Conservation (phyloP, 2,888 invertebrate genomes). For the Cryptocheilus praepositus region DNA sequence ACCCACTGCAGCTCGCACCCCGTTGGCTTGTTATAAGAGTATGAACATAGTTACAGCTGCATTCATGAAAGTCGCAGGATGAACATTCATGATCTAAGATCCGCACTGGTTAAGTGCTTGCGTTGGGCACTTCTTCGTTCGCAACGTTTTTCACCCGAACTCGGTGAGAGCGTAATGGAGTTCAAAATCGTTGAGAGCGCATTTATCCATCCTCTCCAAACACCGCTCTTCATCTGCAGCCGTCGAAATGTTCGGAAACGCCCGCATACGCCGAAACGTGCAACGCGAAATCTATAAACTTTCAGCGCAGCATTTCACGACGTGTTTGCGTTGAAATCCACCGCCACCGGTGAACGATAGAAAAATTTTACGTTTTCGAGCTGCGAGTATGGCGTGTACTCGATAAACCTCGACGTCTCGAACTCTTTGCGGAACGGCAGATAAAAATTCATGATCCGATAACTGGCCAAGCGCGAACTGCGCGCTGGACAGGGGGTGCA, state of each 20-base stretch:
- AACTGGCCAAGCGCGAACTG: neutral
- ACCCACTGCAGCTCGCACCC: conserved; percentile 9
- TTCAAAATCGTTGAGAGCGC: no score
- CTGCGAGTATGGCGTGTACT: no score
- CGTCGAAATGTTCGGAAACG: no score
- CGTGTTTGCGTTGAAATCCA: no score
- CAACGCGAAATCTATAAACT: no score
- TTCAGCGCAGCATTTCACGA: no score
- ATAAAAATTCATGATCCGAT: conserved; percentile 9
- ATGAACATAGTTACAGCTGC: neutral
- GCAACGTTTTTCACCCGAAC: neutral
- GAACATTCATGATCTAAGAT: conserved; percentile 12
- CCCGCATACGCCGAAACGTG: no score
- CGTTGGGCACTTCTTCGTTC: neutral
- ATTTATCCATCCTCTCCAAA: no score
- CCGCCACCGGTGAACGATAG: no score
- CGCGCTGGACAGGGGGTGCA: neutral
- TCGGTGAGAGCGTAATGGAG: neutral
- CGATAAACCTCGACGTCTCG: neutral
- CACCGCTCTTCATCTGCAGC: no score
- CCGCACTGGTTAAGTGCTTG: neutral
- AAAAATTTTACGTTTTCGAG: no score
- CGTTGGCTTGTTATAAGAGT: conserved; percentile 5
- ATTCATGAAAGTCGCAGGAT: conserved; percentile 11
- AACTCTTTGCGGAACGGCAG: neutral